Evolutionary conservation across 2,797 vertebrate genomes (phyloP).

Genomic region (Lagodon rhomboides): DNA sequence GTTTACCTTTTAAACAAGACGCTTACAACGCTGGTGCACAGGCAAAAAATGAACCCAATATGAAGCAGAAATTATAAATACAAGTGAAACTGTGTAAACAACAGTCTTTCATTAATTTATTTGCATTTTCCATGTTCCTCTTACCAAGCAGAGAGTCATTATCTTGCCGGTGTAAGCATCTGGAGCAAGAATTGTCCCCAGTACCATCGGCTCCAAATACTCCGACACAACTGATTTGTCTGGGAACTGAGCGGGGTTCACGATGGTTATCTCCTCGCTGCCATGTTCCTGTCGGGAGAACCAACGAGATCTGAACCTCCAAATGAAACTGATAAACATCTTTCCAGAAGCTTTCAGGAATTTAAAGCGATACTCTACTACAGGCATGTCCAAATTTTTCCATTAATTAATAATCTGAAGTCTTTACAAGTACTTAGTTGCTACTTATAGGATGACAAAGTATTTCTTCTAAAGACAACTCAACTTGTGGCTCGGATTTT

Average conservation of each 20-base stretch:
- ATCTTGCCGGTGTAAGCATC: constrained; percentile 91
- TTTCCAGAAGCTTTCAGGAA: background rate
- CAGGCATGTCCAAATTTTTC: no score
- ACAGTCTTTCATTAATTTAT: background rate
- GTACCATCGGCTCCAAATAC: constrained; percentile 94
- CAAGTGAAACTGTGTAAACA: background rate
- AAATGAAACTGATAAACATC: background rate
- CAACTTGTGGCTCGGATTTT: background rate
- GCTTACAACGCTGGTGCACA: background rate
- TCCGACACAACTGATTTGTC: constrained; percentile 88
- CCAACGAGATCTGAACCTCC: background rate
- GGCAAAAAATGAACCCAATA: background rate
- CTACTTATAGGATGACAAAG: background rate
- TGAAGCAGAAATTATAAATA: background rate
- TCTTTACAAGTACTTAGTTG: background rate
- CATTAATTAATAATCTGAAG: background rate
- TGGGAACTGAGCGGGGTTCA: constrained; percentile 95
- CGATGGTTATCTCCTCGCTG: constrained; percentile 90
- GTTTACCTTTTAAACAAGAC: background rate
- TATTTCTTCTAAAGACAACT: background rate
- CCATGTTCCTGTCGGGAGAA: constrained; percentile 87
- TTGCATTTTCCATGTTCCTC: constrained; percentile 1
- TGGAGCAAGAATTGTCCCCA: constrained; percentile 94
- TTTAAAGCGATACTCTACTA: background rate
- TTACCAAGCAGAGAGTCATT: constrained; percentile 92